These are phyloP conservation scores for Pycnonotus jocosus DNA, from an alignment of 2,113 vertebrate genomes.

Conservation along the genomic window DNA sequence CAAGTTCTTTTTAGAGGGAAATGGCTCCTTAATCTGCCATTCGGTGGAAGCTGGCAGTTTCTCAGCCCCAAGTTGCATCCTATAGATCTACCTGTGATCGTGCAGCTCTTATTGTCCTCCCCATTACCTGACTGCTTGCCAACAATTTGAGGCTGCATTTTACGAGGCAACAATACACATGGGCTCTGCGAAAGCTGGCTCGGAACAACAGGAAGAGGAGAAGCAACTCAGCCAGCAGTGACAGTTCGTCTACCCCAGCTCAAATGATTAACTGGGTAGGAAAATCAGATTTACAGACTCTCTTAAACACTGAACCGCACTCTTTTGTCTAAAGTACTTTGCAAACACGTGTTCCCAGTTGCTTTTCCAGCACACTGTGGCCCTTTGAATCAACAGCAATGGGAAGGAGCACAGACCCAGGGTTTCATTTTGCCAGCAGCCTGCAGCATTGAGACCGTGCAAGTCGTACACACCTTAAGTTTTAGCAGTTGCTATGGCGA, in stretches of 20 bases:
- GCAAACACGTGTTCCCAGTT: slow-evolving; percentile 14
- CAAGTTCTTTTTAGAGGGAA: background rate
- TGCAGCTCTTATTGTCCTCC: background rate
- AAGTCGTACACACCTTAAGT: slow-evolving; percentile 70
- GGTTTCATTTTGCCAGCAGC: slow-evolving; percentile 52
- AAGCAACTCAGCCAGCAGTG: background rate
- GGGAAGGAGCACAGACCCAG: background rate
- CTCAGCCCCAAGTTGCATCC: background rate
- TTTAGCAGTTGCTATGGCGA: slow-evolving; percentile 74
- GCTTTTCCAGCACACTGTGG: background rate
- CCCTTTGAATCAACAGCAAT: slow-evolving; percentile 1
- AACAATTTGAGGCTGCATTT: background rate
- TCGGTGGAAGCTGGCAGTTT: background rate
- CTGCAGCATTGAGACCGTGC: slow-evolving; percentile 37
- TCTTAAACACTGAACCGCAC: background rate
- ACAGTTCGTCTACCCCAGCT: background rate
- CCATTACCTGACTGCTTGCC: background rate
- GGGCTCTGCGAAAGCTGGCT: background rate
- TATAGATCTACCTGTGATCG: background rate
- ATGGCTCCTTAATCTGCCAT: slow-evolving; percentile 9
- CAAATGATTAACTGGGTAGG: background rate
- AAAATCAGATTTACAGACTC: background rate
- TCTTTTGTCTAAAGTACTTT: background rate
- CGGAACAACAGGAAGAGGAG: background rate
- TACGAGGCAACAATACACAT: background rate